Evolutionary conservation across 2,888 invertebrate genomes (phyloP).

Genomic region (Aromia moschata): DNA sequence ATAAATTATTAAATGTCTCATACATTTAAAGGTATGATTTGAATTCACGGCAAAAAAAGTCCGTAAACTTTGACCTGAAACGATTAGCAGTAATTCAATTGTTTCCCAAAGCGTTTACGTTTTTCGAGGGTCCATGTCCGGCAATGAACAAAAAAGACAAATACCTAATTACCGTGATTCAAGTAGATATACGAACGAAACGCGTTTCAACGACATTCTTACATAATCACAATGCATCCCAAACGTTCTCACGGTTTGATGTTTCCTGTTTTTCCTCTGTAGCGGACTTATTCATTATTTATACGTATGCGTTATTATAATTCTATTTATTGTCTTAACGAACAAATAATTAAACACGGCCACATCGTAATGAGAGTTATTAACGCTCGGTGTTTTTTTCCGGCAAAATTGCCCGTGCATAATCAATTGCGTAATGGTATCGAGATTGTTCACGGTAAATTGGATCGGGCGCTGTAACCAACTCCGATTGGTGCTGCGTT

Average conservation of each 20-base stretch:
- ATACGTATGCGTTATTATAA: constrained; percentile 27
- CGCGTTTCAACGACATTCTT: constrained; percentile 3
- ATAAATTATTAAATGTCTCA: no score
- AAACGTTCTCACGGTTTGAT: constrained; percentile 32
- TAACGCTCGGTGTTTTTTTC: not conserved
- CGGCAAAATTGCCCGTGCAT: not conserved
- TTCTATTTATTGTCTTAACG: constrained; percentile 22
- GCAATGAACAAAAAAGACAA: no score
- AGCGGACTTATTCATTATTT: constrained; percentile 28
- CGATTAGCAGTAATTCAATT: no score
- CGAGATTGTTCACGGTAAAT: not conserved
- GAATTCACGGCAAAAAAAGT: no score
- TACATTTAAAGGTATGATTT: no score
- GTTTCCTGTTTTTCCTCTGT: constrained; percentile 35
- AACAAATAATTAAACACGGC: constrained; percentile 17
- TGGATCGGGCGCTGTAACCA: no score
- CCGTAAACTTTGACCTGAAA: no score
- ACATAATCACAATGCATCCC: constrained; percentile 20
- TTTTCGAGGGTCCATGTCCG: no score
- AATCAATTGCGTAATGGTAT: not conserved
- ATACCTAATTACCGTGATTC: no score
- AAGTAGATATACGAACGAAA: not conserved
- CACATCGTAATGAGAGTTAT: constrained; percentile 12
- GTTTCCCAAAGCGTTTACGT: no score
- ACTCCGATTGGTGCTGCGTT: no score